Evolutionary conservation across 2,113 vertebrate genomes (phyloP).

Genomic region (Orycteropus afer): DNA sequence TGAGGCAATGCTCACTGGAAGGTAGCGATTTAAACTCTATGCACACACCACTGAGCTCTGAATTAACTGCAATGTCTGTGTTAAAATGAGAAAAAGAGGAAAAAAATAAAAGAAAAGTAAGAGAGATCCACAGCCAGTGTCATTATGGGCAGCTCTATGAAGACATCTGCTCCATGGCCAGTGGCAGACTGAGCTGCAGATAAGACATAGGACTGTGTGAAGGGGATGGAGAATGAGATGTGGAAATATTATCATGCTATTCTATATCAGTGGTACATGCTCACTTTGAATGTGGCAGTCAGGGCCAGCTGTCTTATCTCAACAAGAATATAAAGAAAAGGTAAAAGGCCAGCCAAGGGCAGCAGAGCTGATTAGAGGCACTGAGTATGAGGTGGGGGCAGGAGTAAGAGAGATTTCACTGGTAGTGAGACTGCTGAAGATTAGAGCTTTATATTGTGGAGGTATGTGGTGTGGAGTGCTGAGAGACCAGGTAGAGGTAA

Average conservation of each 20-base stretch:
- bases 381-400: neutral
- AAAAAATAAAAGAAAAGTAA: neutral
- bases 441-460: neutral
- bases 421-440: neutral
- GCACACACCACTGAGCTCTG: neutral
- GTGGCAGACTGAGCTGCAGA: neutral
- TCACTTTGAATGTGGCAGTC: slow-evolving; percentile 2
- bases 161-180: slow-evolving; percentile 42
- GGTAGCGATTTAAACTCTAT: neutral
- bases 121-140: slow-evolving; percentile 20
- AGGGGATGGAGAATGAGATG: neutral
- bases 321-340: slow-evolving; percentile 6
- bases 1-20: neutral
- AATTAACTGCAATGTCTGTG: slow-evolving; percentile 23
- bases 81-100: slow-evolving; percentile 22
- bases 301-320: slow-evolving; percentile 1
- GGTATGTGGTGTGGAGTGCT: neutral
- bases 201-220: neutral
- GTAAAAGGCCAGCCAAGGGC: slow-evolving; percentile 52
- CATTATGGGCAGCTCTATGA: slow-evolving; percentile 23
- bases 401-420: neutral
- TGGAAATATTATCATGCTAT: neutral
- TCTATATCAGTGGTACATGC: slow-evolving; percentile 18
- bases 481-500: neutral
- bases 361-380: slow-evolving; percentile 44